Percentiles rank a stretch among this genome's conserved stretches.
Conservation (phyloP, 1,140 invertebrate species). For the Oreohelix idahoensis region DNA sequence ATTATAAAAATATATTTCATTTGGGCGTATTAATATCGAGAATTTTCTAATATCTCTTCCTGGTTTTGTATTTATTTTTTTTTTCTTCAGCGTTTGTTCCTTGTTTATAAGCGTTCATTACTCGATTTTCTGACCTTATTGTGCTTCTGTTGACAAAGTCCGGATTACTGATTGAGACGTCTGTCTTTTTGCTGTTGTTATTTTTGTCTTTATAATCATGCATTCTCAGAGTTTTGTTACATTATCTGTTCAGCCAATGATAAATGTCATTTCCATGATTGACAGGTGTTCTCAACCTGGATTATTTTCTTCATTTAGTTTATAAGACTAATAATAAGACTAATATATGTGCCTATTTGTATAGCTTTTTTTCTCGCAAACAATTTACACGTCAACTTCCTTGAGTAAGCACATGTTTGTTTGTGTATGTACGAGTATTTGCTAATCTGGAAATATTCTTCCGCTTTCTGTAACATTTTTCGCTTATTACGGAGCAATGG, state of each 20-base stretch:
- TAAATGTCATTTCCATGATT: neutral
- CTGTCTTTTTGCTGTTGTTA: neutral
- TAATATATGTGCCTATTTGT: too few relatives aligned
- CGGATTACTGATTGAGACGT: neutral
- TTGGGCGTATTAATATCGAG: constrained; percentile 10
- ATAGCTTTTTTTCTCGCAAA: too few relatives aligned
- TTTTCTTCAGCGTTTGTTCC: neutral
- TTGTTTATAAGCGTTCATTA: neutral
- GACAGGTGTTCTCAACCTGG: neutral
- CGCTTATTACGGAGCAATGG: too few relatives aligned
- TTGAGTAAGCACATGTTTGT: too few relatives aligned
- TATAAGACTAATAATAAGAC: too few relatives aligned
- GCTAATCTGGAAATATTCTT: too few relatives aligned
- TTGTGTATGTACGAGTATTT: too few relatives aligned
- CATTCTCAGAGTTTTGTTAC: neutral
- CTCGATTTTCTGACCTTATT: neutral
- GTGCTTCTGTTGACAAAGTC: neutral
- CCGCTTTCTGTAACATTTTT: too few relatives aligned
- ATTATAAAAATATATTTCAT: constrained; percentile 26
- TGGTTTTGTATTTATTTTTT: neutral
- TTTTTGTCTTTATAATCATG: neutral
- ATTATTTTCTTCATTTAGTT: too few relatives aligned
- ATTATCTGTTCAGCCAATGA: neutral
- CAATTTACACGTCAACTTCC: too few relatives aligned
- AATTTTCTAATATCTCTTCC: constrained; percentile 1